phyloP scores from a whole-genome alignment of 2,888 invertebrate species.

The Yponomeuta plumbellus region DNA sequence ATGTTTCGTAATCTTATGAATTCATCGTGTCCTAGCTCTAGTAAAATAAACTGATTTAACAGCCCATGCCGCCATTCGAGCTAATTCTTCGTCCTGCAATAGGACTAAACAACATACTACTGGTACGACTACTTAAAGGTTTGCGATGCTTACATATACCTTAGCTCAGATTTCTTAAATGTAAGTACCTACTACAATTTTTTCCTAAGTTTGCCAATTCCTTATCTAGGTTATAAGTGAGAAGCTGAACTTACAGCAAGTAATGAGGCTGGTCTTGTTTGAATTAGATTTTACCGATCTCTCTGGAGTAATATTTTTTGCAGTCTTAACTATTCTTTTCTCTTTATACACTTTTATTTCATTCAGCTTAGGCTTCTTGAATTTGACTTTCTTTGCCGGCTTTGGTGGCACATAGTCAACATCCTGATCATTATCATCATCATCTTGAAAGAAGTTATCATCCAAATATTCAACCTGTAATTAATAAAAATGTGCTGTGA shows the following conservation, averaged over 20 bases:
- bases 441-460: constrained; percentile 54
- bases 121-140: too few relatives aligned
- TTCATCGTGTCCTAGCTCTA: too few relatives aligned
- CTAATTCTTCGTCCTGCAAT: too few relatives aligned
- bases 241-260: constrained; percentile 54
- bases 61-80: too few relatives aligned
- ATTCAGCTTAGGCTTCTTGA: constrained; percentile 60
- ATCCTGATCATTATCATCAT: constrained; percentile 57
- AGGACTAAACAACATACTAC: too few relatives aligned
- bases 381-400: constrained; percentile 47
- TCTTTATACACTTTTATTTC: constrained; percentile 64
- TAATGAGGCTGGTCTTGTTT: constrained; percentile 55
- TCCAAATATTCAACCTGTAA: constrained; percentile 57
- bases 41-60: too few relatives aligned
- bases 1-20: too few relatives aligned
- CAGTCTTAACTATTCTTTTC: constrained; percentile 54
- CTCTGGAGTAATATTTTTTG: constrained; percentile 49
- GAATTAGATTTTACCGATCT: constrained; percentile 37
- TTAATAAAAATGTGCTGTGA: constrained; percentile 9
- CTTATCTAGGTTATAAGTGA: not conserved
- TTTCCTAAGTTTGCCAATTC: not conserved
- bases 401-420: constrained; percentile 57
- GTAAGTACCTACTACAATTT: not conserved
- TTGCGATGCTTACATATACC: too few relatives aligned
- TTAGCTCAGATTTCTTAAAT: not conserved